Conservation (phyloP, 1,140 invertebrate species). For the Drusus annulatus region DNA sequence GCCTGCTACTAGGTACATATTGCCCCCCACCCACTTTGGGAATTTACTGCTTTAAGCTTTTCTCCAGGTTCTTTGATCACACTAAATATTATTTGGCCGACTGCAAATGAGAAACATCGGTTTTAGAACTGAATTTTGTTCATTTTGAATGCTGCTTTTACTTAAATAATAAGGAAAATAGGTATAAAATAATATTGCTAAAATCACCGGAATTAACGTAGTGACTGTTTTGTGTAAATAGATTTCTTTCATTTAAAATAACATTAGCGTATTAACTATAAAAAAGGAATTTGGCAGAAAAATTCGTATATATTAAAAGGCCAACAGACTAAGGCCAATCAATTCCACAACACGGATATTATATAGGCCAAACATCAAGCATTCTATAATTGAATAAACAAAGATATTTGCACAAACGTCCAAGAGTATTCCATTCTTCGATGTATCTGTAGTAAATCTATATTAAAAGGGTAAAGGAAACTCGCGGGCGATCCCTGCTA, state of each 20-base stretch:
- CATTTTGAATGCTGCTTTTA: conserved; percentile 44
- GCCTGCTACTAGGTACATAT: background rate
- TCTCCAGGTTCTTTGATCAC: conserved; percentile 31
- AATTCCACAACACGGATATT: conserved; percentile 54
- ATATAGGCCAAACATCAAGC: conserved; percentile 53
- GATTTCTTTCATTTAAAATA: conserved; percentile 56
- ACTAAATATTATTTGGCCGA: conserved; percentile 43
- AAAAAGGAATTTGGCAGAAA: conserved; percentile 58
- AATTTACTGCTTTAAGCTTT: conserved; percentile 32
- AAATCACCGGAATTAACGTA: conserved; percentile 58
- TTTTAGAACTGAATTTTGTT: conserved; percentile 55
- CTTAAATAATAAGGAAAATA: conserved; percentile 40
- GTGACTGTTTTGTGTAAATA: conserved; percentile 59
- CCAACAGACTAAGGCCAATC: conserved; percentile 59
- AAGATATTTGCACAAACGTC: too few species aligned
- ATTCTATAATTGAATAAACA: conserved; percentile 14
- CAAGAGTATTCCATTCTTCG: conserved; percentile 36
- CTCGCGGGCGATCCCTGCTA: too few species aligned
- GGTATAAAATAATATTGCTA: conserved; percentile 55
- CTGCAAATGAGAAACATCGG: conserved; percentile 36
- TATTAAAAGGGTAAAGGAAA: too few species aligned
- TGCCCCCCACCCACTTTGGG: conserved; percentile 23
- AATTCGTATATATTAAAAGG: conserved; percentile 59
- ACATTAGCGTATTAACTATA: conserved; percentile 53
- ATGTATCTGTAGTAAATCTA: background rate